Base-by-base conservation (phyloP, 2,888 invertebrate genomes). In the Caenorhabditis doughertyi region DNA sequence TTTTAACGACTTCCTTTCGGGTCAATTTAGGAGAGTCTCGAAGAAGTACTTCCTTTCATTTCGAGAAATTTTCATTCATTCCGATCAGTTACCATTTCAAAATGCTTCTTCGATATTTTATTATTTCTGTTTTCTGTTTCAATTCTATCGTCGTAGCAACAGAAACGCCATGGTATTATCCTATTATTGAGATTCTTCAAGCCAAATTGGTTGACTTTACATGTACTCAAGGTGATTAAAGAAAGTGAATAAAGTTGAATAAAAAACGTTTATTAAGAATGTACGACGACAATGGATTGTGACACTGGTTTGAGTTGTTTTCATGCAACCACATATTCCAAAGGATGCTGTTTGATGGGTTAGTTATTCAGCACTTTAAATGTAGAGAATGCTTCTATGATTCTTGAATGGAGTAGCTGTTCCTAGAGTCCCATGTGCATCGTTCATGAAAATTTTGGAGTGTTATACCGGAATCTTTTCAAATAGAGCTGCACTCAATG, bases 271-370 rank as follows among this genome's bases (percentile, higher is more conserved):
- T 29, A n/a, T 70, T 56, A 35, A 89, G 88, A 84, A 56, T 89
- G 89, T 71, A 80, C 82, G 39, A 88, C 89, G 16, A 89, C 89
- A 8, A 58, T 87, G 55, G 89, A 89, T 64, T 89, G 89, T 65
- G 81, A 83, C 11, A 79, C 85, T 4, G 89, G 87, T 13, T 64
- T 89, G 25, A 87, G 87, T 42, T 89, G 89, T 71, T 89, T 89
- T 70, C 85, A 87, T 35, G 88, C 89, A 9, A 87, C 89, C 0
- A 44, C 80, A 5, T 79, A 83, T 32, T 68, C 71, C 32, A 81
- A 84, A 39, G 89, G 89, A 42, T 89, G 89, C 72, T 89, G 89
- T 79, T 70, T 89, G 71, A 84, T 79, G 73, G 82, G 86, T 88
- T 16, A n/a, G 67, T 51, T 25, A 39, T 13, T 39, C 11, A 16